A percentile compares a stretch with the other conserved stretches of the same genome.
Evolutionary conservation across 1,140 invertebrate species (phyloP).

Genomic region (Ladona fulva): DNA sequence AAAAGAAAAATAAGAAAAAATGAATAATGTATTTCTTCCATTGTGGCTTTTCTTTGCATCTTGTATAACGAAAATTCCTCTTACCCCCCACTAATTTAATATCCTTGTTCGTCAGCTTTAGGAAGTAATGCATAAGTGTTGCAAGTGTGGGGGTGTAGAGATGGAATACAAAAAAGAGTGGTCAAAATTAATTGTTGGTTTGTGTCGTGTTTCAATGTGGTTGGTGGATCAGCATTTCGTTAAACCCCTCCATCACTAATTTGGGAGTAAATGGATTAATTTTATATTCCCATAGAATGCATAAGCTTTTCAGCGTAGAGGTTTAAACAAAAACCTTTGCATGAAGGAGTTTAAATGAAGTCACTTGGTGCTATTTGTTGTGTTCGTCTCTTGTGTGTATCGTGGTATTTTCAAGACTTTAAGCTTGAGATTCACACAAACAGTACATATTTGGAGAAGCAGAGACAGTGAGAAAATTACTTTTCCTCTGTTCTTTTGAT

Average conservation of each 20-base stretch:
- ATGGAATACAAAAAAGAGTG: slow-evolving; percentile 1
- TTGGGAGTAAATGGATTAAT: slow-evolving; percentile 1
- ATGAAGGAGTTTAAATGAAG: slow-evolving; percentile 10
- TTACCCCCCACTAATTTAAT: not conserved
- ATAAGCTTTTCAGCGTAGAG: not conserved
- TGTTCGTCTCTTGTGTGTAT: not conserved
- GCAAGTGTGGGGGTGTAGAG: not conserved
- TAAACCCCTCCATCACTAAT: not conserved
- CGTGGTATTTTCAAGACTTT: not conserved
- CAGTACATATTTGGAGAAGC: not conserved
- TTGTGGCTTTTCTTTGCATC: not conserved
- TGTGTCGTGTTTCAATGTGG: slow-evolving; percentile 8
- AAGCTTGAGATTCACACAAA: not conserved
- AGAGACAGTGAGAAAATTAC: slow-evolving; percentile 1
- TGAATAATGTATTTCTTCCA: slow-evolving; percentile 3
- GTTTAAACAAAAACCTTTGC: not conserved
- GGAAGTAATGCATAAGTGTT: not conserved
- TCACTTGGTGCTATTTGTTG: slow-evolving; percentile 9
- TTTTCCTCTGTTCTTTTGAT: not conserved
- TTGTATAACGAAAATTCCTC: not conserved
- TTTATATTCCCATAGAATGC: not conserved
- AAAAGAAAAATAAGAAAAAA: slow-evolving; percentile 6
- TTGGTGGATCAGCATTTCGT: slow-evolving; percentile 4
- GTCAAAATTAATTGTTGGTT: slow-evolving; percentile 1
- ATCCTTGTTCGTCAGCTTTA: slow-evolving; percentile 1